Conservation (phyloP, 1,140 invertebrate species). For the Drosophila ironensis region DNA sequence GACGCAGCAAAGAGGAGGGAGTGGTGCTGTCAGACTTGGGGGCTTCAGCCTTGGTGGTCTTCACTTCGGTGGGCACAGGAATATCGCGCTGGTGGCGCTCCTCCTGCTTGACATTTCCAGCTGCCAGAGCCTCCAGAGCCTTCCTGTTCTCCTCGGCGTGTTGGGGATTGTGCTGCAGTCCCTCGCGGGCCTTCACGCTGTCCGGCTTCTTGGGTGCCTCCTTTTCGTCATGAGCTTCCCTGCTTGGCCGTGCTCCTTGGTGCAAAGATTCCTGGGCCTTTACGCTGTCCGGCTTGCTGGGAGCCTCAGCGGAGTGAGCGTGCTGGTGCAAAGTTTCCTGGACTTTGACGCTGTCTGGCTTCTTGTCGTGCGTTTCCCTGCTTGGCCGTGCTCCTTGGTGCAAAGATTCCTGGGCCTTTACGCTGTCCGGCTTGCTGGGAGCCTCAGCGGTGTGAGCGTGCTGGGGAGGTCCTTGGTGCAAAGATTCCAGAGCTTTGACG, state of each 20-base stretch:
- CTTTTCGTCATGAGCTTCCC: constrained; percentile 21
- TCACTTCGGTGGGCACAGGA: constrained; percentile 51
- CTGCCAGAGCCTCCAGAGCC: not conserved
- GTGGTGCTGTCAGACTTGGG: constrained; percentile 6
- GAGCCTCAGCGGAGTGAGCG: not conserved
- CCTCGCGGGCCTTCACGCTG: constrained; percentile 6
- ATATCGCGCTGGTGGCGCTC: constrained; percentile 50
- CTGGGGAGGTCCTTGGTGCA: not conserved
- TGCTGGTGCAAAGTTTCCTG: too few relatives aligned
- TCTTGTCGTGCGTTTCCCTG: not conserved
- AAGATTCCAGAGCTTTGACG: too few relatives aligned
- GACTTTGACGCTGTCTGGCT: not conserved
- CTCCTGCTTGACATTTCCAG: not conserved
- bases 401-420: not conserved
- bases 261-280: too few relatives aligned
- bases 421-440: not conserved
- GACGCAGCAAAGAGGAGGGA: constrained; percentile 31
- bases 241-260: constrained; percentile 15
- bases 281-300: too few relatives aligned
- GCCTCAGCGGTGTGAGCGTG: too few relatives aligned
- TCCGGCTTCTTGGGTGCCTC: constrained; percentile 17
- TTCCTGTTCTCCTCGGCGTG: not conserved
- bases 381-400: too few relatives aligned
- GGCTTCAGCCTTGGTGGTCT: constrained; percentile 6
- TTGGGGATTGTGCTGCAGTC: not conserved